Percentiles rank a stretch among this genome's conserved stretches.
phyloP scores from a whole-genome alignment of 2,797 vertebrate species.

The Argentina silus region DNA sequence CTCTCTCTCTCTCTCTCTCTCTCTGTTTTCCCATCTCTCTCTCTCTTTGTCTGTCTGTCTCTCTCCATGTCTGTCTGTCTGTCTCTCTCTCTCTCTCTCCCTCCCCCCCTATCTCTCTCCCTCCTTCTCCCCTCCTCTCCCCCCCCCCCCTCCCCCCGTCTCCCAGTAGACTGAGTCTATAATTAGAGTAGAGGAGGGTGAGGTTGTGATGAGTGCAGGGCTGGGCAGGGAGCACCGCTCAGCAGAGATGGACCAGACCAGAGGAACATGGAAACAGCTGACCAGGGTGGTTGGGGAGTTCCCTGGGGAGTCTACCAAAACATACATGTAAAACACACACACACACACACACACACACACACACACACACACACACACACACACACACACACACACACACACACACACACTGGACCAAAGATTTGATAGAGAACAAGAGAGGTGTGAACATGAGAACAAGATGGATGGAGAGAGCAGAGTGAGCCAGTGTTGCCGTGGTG shows the following conservation, averaged over 20 bases:
- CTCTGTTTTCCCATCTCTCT: no score
- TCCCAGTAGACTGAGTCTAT: constrained; percentile 2
- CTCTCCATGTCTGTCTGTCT: no score
- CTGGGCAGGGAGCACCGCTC: background rate
- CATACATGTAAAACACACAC: background rate
- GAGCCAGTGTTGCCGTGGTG: constrained; percentile 20
- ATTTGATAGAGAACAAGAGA: background rate
- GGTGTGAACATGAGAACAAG: constrained; percentile 20
- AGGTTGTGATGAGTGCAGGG: background rate
- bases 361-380: background rate
- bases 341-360: no score
- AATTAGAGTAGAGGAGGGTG: constrained; percentile 8
- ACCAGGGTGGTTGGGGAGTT: background rate
- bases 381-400: background rate
- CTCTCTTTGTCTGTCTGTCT: no score
- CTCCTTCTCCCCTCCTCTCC: background rate
- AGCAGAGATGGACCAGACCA: background rate
- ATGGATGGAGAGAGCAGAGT: constrained; percentile 32
- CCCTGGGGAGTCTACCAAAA: background rate
- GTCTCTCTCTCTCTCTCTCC: no score
- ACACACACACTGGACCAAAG: background rate
- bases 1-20: background rate
- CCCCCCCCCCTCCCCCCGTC: no score
- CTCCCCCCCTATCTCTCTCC: background rate
- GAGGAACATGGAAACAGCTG: background rate